Base-by-base conservation (phyloP, 2,888 invertebrate species). In the Alloplasta piceator region DNA sequence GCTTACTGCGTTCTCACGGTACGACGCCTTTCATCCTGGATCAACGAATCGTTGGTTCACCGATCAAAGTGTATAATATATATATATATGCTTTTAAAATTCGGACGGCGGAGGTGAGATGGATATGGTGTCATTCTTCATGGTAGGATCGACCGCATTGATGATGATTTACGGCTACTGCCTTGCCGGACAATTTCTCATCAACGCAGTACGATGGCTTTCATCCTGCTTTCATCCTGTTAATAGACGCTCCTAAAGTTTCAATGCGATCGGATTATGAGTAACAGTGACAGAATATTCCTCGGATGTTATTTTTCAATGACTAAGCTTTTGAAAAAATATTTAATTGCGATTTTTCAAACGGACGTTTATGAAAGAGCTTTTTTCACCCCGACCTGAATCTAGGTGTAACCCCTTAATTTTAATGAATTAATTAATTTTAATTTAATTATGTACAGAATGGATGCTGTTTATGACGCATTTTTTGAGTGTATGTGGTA, bases 401-500 rank as follows among this genome's bases (percentile, higher is more conserved):
- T 26, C 3, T 26, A 26, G 1, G 26, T 26, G 26, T 26, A 26
- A 26, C 26, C 26, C 26, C 26, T 26, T 26, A 26, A 26, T 3
- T n/a, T n/a, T n/a, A n/a, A n/a, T n/a, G n/a, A 6, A 48, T 63
- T 60, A 12, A 75, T 12, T 10, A 16, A 9, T 6, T 26, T 12
- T 38, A 39, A 52, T 52, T 52, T 14, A 16, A 52, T 52, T 2
- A 12, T 52, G 6, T 12, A 12, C 55, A 86, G 86, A 94, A 94
- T 83, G 92, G 92, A 93, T 83, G 88, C 92, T 0, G 89, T 95
- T 2, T 91, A 93, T 0, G 92, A 93, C 36, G 92, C 92, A 55
- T 87, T 94, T 81, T 94, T 94, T 85, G 92, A 92, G 64, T 93
- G 93, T 81, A 93, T 93, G 1, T 94, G 95, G 94, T 92, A 93